Conservation (phyloP, 2,888 invertebrate species). For the Dryobota labecula region DNA sequence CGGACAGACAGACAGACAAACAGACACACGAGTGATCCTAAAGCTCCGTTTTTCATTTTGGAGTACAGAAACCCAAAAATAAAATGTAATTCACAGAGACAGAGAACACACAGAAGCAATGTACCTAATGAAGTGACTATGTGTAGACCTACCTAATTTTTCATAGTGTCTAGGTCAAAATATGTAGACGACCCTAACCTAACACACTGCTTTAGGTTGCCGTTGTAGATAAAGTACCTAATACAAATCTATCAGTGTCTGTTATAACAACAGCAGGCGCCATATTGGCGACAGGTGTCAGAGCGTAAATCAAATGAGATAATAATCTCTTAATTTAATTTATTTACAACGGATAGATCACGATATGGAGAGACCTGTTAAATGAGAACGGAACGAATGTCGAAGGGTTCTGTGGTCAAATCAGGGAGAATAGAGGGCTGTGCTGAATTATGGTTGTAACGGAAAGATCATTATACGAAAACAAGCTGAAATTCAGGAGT, state of each 20-base stretch:
- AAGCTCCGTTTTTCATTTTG: too few relatives aligned
- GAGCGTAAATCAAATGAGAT: slow-evolving; percentile 72
- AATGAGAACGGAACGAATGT: slow-evolving; percentile 32
- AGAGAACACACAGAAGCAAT: too few relatives aligned
- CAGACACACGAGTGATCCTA: too few relatives aligned
- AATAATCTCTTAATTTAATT: slow-evolving; percentile 80
- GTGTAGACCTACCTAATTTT: too few relatives aligned
- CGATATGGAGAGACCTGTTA: slow-evolving; percentile 59
- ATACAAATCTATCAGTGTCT: slow-evolving; percentile 15
- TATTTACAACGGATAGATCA: slow-evolving; percentile 73
- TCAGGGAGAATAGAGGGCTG: neutral
- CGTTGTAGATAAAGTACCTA: neutral
- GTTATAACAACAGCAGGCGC: slow-evolving; percentile 54
- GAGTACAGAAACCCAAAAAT: too few relatives aligned
- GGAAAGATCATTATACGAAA: too few relatives aligned
- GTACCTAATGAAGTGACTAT: too few relatives aligned
- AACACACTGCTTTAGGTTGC: too few relatives aligned
- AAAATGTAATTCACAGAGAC: too few relatives aligned
- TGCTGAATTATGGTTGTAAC: neutral
- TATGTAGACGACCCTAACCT: too few relatives aligned
- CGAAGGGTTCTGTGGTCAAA: slow-evolving; percentile 28
- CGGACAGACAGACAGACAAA: too few relatives aligned
- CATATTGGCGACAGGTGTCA: slow-evolving; percentile 82
- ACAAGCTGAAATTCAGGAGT: neutral
- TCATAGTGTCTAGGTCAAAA: too few relatives aligned